Base-by-base conservation (phyloP, 2,113 vertebrate species). In the Lepidothrix coronata region DNA sequence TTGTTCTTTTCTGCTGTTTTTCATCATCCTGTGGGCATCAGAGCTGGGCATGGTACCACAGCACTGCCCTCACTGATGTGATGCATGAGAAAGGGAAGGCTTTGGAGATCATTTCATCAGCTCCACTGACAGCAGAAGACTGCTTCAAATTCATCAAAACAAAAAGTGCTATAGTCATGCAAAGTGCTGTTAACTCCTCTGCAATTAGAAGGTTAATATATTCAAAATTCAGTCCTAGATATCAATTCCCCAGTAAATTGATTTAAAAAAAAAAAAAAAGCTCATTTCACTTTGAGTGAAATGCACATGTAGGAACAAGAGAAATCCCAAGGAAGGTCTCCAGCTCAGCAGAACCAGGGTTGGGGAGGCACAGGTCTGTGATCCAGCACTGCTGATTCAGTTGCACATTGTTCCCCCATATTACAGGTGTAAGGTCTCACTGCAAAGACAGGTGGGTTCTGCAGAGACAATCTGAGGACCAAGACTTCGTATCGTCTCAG, bases 121-220 rank as follows among this genome's bases (percentile, higher is more conserved):
- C 72, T 66, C 23, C 58, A 61, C 31, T 54, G 35, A 84, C 20
- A 70, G 46, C 37, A 88, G 39, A 83, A 66, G 46, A 55, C 39
- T 88, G 54, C n/a, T 73, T 86, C 19, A 89, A 88, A 80, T 57
- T 77, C 75, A 65, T 51, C 52, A 71, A 51, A 90, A 57, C 11
- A 52, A 76, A 54, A 72, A n/a, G 23, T n/a, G 12, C 20, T 85
- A 37, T 5, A 28, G 41, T 39, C 31, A 48, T 25, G 27, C 27
- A 82, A 88, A 59, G 33, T 55, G n/a, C 23, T 7, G 0, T 41
- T 49, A 44, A 62, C 5, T 33, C 25, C 30, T 25, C 27, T 67
- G 43, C 21, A 74, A 51, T 73, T 83, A 92, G 58, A 9, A 63
- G 43, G 12, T 20, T 55, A 62, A 48, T 86, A 74, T 59, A 81